Evolutionary conservation across 2,113 vertebrate species (phyloP), one percentile per base, ranked within the genome.

Genomic region (Cebus imitator): DNA sequence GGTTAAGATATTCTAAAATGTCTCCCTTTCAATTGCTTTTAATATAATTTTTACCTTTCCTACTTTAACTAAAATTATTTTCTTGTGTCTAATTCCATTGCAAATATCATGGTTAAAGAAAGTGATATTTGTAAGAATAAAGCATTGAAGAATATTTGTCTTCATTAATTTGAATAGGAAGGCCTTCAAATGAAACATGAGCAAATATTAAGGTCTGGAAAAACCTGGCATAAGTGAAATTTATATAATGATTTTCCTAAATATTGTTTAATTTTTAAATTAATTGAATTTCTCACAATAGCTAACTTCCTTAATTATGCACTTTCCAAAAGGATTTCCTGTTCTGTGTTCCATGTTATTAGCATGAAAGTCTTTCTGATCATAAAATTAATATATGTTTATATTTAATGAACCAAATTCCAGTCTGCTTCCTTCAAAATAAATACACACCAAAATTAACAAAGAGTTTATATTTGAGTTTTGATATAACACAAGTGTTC

Each of bases 211-310:
- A 90, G 10, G 2, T 75, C 17, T 83, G 80, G 61, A 76, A 64
- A 14, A 87, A 85, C 8, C 27, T 45, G n/a, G 61, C 0, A 76
- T 13, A 13, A 8, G 4, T 87, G 30, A 91, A 87, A 52, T 50
- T 2, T 75, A 66, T 37, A 40, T 64, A 66, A 76, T 58, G 3
- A 64, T 27, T 75, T 91, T 94, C 43, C 18, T 95, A 73, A 87
- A 45, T 32, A 72, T 30, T 78, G 13, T 78, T 96, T 79, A 68
- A 81, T 61, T 55, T 88, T 87, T 92, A 81, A 90, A 84, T 94
- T 86, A 80, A 96, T 64, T 66, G 16, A 88, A 81, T 70, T 73
- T 25, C 25, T 92, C 23, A 55, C 14, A 87, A 73, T 40, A 79
- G 58, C 52, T 90, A 87, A 55, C 30, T 58, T 94, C 64, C 37